phyloP scores from a whole-genome alignment of 2,113 vertebrate genomes.

The Piprites chloris region DNA sequence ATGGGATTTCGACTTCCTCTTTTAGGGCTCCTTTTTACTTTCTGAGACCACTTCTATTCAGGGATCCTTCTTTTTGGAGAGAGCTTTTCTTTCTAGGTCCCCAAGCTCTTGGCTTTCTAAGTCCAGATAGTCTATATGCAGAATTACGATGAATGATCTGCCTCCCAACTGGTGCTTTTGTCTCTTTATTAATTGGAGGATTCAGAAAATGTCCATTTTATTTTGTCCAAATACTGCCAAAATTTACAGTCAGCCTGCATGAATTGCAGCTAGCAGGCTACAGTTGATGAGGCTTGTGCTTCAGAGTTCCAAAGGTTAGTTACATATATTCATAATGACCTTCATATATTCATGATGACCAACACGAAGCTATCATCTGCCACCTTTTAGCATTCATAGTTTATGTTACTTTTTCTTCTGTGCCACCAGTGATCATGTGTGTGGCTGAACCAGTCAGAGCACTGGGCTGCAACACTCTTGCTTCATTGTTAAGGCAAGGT shows the following conservation, averaged over 20 bases:
- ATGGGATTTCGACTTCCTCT: neutral
- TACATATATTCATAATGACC: neutral
- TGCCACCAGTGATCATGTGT: neutral
- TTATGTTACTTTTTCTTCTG: neutral
- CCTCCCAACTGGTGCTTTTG: neutral
- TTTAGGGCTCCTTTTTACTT: neutral
- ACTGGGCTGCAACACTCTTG: neutral
- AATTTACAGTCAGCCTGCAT: neutral
- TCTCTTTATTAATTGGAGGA: neutral
- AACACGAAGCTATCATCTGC: neutral
- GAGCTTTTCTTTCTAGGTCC: neutral
- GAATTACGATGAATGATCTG: neutral
- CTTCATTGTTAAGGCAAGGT: neutral
- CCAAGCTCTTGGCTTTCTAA: neutral
- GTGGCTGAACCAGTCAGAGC: neutral
- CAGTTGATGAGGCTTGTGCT: neutral
- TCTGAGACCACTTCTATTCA: neutral
- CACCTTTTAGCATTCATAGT: neutral
- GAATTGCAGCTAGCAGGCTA: neutral
- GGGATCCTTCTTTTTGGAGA: neutral
- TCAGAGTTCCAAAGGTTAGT: neutral
- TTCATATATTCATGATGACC: neutral
- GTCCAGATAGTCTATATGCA: neutral
- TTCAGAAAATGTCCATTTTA: neutral
- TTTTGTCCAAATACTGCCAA: neutral